A percentile compares a stretch with the other conserved stretches of the same genome.
Conservation (phyloP, 1,140 invertebrate genomes). For the Drosophila pruinosa region DNA sequence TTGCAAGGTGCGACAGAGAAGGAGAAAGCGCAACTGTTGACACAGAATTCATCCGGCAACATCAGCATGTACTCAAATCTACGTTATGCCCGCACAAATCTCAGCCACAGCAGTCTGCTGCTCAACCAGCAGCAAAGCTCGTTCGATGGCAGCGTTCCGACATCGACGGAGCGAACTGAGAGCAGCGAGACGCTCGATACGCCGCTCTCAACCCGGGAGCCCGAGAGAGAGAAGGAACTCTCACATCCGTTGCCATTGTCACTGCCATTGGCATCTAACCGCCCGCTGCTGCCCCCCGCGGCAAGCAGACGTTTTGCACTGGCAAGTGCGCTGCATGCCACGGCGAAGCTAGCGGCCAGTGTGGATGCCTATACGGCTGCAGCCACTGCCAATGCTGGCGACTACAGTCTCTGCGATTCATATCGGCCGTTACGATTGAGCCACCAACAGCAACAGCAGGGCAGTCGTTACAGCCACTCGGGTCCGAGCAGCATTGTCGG, state of each 20-base stretch:
- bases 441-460: constrained; percentile 10
- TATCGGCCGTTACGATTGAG: constrained; percentile 55
- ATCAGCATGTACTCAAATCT: constrained; percentile 57
- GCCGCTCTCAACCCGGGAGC: constrained; percentile 19
- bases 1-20: not conserved
- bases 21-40: constrained; percentile 40
- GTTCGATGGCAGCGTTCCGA: constrained; percentile 52
- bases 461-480: constrained; percentile 47
- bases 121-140: constrained; percentile 68
- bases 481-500: constrained; percentile 49
- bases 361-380: constrained; percentile 71
- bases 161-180: constrained; percentile 65
- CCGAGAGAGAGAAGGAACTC: not conserved
- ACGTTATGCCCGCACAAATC: constrained; percentile 70
- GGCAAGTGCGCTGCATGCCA: constrained; percentile 70
- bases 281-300: constrained; percentile 3
- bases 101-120: constrained; percentile 76
- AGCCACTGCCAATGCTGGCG: constrained; percentile 53
- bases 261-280: constrained; percentile 2
- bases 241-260: not conserved
- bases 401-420: constrained; percentile 68
- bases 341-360: constrained; percentile 66
- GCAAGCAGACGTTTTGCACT: constrained; percentile 49
- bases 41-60: not conserved
- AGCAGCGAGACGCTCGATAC: constrained; percentile 70